phyloP scores from a whole-genome alignment of 2,113 vertebrate genomes.

The Elgaria multicarinata region DNA sequence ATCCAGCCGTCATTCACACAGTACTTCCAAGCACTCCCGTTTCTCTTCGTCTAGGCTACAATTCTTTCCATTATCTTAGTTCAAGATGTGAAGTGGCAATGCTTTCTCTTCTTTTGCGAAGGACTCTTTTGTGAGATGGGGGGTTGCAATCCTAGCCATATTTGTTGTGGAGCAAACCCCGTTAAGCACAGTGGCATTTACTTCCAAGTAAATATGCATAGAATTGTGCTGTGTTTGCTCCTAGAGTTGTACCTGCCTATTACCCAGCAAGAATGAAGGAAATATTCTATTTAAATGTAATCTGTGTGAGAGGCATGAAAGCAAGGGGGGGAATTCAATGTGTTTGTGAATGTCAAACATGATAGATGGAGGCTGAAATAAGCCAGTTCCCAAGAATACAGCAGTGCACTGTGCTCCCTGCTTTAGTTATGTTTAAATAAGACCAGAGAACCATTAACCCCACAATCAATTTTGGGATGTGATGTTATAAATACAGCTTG shows the following conservation, averaged over 20 bases:
- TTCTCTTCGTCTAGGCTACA: background rate
- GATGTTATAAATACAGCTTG: background rate
- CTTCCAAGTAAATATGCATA: background rate
- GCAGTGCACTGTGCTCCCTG: background rate
- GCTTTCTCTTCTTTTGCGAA: background rate
- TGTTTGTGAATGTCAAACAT: conserved; percentile 58
- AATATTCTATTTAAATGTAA: conserved; percentile 33
- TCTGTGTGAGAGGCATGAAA: conserved; percentile 24
- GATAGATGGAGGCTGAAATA: conserved; percentile 64
- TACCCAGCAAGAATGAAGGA: background rate
- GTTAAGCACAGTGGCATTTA: background rate
- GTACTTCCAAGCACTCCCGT: background rate
- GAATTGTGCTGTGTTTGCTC: background rate
- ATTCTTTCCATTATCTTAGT: background rate
- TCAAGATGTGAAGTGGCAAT: accelerated
- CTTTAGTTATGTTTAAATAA: conserved; percentile 31
- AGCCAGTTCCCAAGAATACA: conserved; percentile 46
- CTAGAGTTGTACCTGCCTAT: background rate
- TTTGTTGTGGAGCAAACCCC: background rate
- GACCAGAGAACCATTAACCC: conserved; percentile 35
- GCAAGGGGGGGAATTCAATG: conserved; percentile 29
- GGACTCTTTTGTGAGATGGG: background rate
- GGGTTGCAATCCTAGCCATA: background rate
- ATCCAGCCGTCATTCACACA: background rate
- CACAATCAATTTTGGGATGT: conserved; percentile 7